phyloP scores from a whole-genome alignment of 2,797 vertebrate species.

The Philypnodon macrostomus region DNA sequence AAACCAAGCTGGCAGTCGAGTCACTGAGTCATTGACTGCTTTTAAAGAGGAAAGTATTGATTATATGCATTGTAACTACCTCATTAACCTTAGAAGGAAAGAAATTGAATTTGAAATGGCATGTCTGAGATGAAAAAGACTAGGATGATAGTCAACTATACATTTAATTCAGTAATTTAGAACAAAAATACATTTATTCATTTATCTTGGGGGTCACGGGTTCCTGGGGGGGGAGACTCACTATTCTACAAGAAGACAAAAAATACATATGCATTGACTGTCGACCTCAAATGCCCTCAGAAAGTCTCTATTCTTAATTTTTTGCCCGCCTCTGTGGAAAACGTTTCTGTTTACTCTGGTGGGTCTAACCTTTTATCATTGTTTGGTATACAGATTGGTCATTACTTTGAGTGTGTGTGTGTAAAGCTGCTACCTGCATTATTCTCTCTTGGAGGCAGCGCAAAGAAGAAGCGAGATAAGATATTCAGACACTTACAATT shows the following conservation, averaged over 20 bases:
- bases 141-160: no score
- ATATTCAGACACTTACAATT: conserved; percentile 23
- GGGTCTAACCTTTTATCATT: conserved; percentile 25
- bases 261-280: background rate
- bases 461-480: conserved; percentile 2
- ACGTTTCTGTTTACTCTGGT: conserved; percentile 26
- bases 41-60: conserved; percentile 30
- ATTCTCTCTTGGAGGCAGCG: conserved; percentile 4
- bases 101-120: conserved; percentile 21
- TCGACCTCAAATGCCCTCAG: background rate
- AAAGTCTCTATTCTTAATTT: conserved; percentile 11
- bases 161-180: no score
- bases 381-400: conserved; percentile 52
- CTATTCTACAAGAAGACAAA: background rate
- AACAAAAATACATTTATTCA: no score
- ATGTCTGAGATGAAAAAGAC: conserved; percentile 1
- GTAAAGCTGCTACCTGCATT: conserved; percentile 8
- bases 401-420: conserved; percentile 5
- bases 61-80: conserved; percentile 21
- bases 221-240: no score
- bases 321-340: conserved; percentile 28
- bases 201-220: no score
- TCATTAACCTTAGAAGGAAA: conserved; percentile 24
- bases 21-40: conserved; percentile 27
- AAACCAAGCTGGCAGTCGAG: conserved; percentile 3